Base-by-base conservation (phyloP, 2,888 invertebrate genomes). In the Cremastinae sp. region DNA sequence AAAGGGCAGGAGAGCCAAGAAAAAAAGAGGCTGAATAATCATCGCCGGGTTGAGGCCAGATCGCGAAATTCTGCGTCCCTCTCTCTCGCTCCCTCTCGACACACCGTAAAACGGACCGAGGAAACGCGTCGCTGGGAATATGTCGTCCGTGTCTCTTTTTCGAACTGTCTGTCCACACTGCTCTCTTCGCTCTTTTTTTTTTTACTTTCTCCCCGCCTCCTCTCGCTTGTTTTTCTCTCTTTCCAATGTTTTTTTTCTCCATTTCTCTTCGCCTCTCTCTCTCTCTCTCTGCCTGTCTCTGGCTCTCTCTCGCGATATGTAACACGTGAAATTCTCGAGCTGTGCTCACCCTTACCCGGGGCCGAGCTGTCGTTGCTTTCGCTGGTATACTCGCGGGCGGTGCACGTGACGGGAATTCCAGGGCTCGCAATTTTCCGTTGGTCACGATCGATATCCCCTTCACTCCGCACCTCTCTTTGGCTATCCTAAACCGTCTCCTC, bases 311-410 rank as follows among this genome's bases (percentile, higher is more conserved):
- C 61, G 47, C 47, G 22, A 61, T 45, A 68, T 68, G 68, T 74
- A 68, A 41, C 43, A 69, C 62, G 69, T 58, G 56, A 36, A 74
- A 69, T 74, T 74, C 64, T 69, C 56, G 74, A 47, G 56, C 62
- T 64, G 62, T 71, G 16, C 56, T n/a, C n/a, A n/a, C n/a, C 71
- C 59, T 66, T 71, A 59, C 61, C 59, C 71, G 65, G 65, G 75
- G 51, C 45, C 61, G 53, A 71, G 62, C 71, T 64, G 59, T 69
- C 51, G 65, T 68, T 70, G 74, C 74, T 64, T 59, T 45, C 61
- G 64, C 51, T 58, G 74, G 61, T 74, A 45, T 65, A n/a, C n/a
- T n/a, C 58, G 69, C 70, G 65, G 79, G 80, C 79, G 81, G 81
- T 61, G 65, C 71, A 75, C 70, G 72, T 71, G 75, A 75, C 61